A percentile compares a stretch with the other conserved stretches of the same genome.
Evolutionary conservation across 2,797 vertebrate species (phyloP).

Genomic region (Hippoglossus hippoglossus): DNA sequence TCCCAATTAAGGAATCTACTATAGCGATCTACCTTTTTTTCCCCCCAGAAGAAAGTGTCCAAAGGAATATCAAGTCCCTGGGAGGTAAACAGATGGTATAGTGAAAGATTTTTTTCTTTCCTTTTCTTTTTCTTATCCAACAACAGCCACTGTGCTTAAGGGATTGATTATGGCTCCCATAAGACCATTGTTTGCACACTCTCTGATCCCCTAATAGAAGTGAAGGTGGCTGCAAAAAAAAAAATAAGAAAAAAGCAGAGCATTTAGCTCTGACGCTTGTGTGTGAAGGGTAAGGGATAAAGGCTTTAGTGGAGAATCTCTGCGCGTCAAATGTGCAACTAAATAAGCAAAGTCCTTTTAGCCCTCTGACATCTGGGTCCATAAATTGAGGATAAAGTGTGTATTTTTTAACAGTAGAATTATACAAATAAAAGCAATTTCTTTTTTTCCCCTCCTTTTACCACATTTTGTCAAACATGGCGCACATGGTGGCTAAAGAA

Average conservation of each 20-base stretch:
- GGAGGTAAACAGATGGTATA: slow-evolving; percentile 45
- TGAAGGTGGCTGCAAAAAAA: slow-evolving; percentile 41
- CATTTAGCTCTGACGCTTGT: slow-evolving; percentile 36
- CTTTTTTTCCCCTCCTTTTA: background rate
- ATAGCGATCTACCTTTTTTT: slow-evolving; percentile 23
- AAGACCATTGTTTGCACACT: slow-evolving; percentile 60
- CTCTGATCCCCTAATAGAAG: slow-evolving; percentile 61
- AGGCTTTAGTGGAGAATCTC: slow-evolving; percentile 37
- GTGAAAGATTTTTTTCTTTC: slow-evolving; percentile 8
- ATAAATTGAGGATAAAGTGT: slow-evolving; percentile 17
- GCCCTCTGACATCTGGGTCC: slow-evolving; percentile 18
- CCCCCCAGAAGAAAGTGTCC: slow-evolving; percentile 5
- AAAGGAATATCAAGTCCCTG: slow-evolving; percentile 12
- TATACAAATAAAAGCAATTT: no score
- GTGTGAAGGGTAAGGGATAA: slow-evolving; percentile 37
- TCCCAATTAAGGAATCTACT: slow-evolving; percentile 63
- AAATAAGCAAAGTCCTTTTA: slow-evolving; percentile 37
- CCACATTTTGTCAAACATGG: slow-evolving; percentile 21
- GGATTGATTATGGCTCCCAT: slow-evolving; percentile 66
- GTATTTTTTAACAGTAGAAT: background rate
- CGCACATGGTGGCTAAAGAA: slow-evolving; percentile 19
- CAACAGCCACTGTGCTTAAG: slow-evolving; percentile 48
- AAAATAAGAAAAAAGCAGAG: slow-evolving; percentile 33
- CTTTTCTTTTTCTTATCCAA: slow-evolving; percentile 9
- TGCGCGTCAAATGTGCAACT: slow-evolving; percentile 32